Base-by-base conservation (phyloP, 2,113 vertebrate genomes). In the Melozone crissalis region DNA sequence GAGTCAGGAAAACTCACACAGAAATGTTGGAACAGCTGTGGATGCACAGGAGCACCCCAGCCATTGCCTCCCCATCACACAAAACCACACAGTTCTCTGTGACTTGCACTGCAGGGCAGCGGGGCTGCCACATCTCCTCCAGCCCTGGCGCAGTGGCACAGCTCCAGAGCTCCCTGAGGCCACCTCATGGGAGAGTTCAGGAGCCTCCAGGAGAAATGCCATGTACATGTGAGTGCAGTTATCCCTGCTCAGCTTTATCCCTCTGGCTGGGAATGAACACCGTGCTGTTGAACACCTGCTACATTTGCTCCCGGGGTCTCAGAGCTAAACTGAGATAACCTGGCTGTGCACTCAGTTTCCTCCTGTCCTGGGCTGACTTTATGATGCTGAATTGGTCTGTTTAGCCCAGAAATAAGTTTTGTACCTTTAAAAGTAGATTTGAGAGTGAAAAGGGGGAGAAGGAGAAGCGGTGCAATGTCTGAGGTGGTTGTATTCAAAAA, bases 71-170 rank as follows among this genome's bases (percentile, higher is more conserved):
- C 27, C 27, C 35, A 13, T 6, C 1, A 0, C 3, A 10, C 0
- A 2, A 21, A 33, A 44, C 27, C 67, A 68, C 31, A 13, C 0
- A 0, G 33, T 28, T 20, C 35, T 55, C 67, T 26, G 10, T 26
- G 35, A 79, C n/a, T 28, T 16, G 46, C 27, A 1, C 33, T 22
- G 35, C 72, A 59, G 21, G 15, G 49, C 44, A 72, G 65, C 0
- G 0, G 33, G 4, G 18, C 35, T 0, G 0, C 13, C 81, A 55
- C 43, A 22, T 16, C 54, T 65, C 33, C 31, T 43, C 58, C 0
- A 0, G 61, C 28, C 23, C 77, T 7, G 1, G 37, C 1, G 3
- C 0, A 0, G 55, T 7, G 52, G 51, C 79, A 77, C 5, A 7
- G 81, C 71, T 83, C 39, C 66, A 49, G 66, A 51, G n/a, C 15